phyloP scores from a whole-genome alignment of 2,113 vertebrate species.

The Thinocorus orbignyianus region DNA sequence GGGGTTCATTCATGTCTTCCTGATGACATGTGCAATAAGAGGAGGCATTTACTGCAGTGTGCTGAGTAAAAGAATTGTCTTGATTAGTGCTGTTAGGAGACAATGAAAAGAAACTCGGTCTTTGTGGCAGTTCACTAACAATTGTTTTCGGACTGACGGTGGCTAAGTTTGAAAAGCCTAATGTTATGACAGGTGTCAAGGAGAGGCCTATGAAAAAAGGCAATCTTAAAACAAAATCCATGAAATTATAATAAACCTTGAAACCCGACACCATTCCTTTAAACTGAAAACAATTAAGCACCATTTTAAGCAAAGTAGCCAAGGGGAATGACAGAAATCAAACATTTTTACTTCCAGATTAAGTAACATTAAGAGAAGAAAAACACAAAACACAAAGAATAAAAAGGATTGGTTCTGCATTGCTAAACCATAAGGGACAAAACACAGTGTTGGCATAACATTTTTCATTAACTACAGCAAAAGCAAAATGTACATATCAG shows the following conservation, averaged over 20 bases:
- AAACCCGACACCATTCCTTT: conserved; percentile 13
- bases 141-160: not conserved
- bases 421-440: conserved; percentile 55
- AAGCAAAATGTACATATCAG: conserved; percentile 51
- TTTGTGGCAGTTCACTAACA: not conserved
- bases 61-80: not conserved
- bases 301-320: conserved; percentile 26
- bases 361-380: conserved; percentile 39
- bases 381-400: conserved; percentile 39
- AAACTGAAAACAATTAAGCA: conserved; percentile 41
- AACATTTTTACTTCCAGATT: conserved; percentile 62
- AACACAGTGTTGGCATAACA: conserved; percentile 14
- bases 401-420: conserved; percentile 48
- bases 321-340: conserved; percentile 47
- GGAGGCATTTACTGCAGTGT: not conserved
- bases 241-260: not conserved
- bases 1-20: not conserved
- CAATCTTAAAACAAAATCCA: not conserved
- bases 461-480: conserved; percentile 62
- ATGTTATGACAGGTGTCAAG: conserved; percentile 18
- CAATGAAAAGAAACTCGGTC: not conserved
- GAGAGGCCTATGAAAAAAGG: not conserved
- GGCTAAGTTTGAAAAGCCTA: conserved; percentile 23
- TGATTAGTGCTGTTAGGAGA: not conserved
- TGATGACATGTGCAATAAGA: not conserved